phyloP scores from a whole-genome alignment of 2,888 invertebrate species.

The Brenthis hecate region DNA sequence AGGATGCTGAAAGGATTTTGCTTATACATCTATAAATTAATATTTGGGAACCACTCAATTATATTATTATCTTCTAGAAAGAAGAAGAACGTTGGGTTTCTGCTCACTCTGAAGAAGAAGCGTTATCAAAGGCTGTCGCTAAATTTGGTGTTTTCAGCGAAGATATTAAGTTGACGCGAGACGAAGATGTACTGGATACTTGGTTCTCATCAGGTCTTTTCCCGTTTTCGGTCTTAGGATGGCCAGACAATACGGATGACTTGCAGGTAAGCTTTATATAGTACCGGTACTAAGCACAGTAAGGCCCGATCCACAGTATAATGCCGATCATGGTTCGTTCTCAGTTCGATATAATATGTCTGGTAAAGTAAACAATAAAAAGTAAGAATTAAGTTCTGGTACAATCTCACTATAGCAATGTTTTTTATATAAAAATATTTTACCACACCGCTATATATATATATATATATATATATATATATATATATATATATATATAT shows the following conservation, averaged over 20 bases:
- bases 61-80: slow-evolving; percentile 47
- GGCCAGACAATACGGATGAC: slow-evolving; percentile 92
- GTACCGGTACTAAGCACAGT: not conserved
- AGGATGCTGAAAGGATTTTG: no score
- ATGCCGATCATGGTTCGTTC: no score
- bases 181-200: slow-evolving; percentile 98
- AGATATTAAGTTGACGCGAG: slow-evolving; percentile 85
- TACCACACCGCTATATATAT: no score
- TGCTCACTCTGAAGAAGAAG: slow-evolving; percentile 88
- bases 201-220: slow-evolving; percentile 99
- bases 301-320: no score
- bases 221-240: slow-evolving; percentile 98
- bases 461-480: no score
- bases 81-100: slow-evolving; percentile 89
- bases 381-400: no score
- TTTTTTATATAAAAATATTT: no score
- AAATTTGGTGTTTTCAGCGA: slow-evolving; percentile 84
- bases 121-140: slow-evolving; percentile 88
- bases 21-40: no score
- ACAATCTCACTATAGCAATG: no score
- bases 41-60: not conserved
- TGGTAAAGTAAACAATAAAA: no score
- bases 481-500: no score
- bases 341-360: no score
- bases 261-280: slow-evolving; percentile 74